Evolutionary conservation across 2,888 invertebrate genomes (phyloP), one percentile per base, ranked within the genome.

Genomic region (Sipha maydis): DNA sequence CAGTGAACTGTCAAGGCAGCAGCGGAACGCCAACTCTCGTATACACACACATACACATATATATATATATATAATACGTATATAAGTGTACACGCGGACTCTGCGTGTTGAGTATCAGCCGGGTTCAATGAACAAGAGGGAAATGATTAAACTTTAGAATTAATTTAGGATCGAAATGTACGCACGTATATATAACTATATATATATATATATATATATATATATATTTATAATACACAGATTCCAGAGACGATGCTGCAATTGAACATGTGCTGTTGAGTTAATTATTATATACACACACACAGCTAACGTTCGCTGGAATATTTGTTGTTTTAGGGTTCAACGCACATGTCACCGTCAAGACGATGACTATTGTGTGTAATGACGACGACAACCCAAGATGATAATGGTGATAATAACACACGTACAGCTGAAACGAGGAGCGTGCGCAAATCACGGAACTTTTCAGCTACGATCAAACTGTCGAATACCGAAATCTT

Each of bases 81-180:
- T n/a, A 61, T 9, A 67, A 1, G 28, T 25, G 28, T 25, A 11
- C 28, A n/a, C n/a, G 28, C 28, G 69, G 69, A 69, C 69, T 69
- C 28, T 69, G 9, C 69, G 28, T 9, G 69, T 69, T 11, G 69
- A 28, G 21, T 61, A 61, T 25, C 69, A 28, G 56, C 54, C 56
- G 54, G 31, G 61, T 14, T 48, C 14, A 38, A 48, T 14, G 14
- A 14, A 11, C 48, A 48, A 56, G n/a, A 34, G 71, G 56, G 56
- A 79, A 48, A 78, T 69, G 78, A 67, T 78, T 78, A 69, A 85
- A 85, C 85, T 85, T 85, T 78, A 48, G 77, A 85, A 78, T 85
- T 85, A 85, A 78, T 77, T 85, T 34, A 7, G 54, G 71, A 69
- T 73, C 86, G 28, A 71, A 77, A 85, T 77, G 41, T 34, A 25